Evolutionary conservation across 2,113 vertebrate species (phyloP), one percentile per base, ranked within the genome.

Genomic region (Forbesichthys agassizii): DNA sequence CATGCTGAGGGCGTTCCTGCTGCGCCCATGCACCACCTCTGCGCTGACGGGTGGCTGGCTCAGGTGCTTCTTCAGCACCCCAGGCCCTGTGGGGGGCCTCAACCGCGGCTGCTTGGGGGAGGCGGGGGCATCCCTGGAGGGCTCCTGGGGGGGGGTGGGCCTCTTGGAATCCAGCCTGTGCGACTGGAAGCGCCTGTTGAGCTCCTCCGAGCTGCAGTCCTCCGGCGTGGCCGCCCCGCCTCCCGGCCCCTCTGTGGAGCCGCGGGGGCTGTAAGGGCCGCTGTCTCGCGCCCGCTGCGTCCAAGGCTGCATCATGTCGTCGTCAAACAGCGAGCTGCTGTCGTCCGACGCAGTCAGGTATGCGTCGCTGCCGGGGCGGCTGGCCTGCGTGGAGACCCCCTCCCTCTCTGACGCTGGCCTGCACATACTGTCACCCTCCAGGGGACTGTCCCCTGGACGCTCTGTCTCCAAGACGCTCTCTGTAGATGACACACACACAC

Each of bases 1-100:
- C 96, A 99, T 96, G 88, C 98, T 98, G 76, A 99, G 95, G n/a
- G 96, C 96, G 20, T 98, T 99, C 59, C 98, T 94, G 0, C 95
- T 96, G 14, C 88, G 92, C 5, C 95, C 93, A 58, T 94, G 94
- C 48, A 93, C 79, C 1, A 87, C 90, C 69, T 98, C 95, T 0
- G 91, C 94, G 83, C 93, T 92, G 83, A 95, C 74, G 3, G 95
- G 93, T 1, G 98, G 98, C 85, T 99, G 98, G 85, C 98, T 99
- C n/a, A 98, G 88, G 74, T 98, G 96, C 71, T 95, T 96, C 84
- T 95, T 95, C 59, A 93, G 93, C 64, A 93, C 63, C 47, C 88
- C 90, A 16, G 95, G 93, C 14, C 93, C 84, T 0, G 88, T 92
- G 11, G 94, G 95, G 69, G 91, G 94, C 68, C 94, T 88, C 73